Base-by-base conservation (phyloP, 2,797 vertebrate species). In the Sebastes vulpes region DNA sequence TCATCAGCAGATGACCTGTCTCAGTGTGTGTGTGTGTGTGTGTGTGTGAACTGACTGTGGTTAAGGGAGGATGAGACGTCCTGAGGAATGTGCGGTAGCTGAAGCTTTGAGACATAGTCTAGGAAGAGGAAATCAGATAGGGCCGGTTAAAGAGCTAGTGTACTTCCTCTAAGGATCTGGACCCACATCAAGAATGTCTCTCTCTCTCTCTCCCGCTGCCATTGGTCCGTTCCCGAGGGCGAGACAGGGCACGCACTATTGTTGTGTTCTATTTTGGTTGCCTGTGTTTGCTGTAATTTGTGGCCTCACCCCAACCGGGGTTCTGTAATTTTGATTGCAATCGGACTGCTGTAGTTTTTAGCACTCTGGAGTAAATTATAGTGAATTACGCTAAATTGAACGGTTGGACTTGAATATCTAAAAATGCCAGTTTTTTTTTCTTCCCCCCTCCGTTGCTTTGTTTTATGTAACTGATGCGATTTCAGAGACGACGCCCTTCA, bases 301-400 rank as follows among this genome's bases (percentile, higher is more conserved):
- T 52, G 90, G 91, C 86, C 92, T 95, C 83, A 89, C 81, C 93
- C 92, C 77, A 82, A 88, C 78, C 48, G 76, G 59, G 78, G 72
- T 92, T 94, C 81, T 87, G 81, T 92, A 85, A 94, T 95, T 95
- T 93, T 25, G 82, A 95, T 94, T 79, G 87, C 83, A 79, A 92
- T 91, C 83, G 59, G 66, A 89, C 78, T 88, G 81, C 86, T 89
- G 89, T 90, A 87, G 87, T 92, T 94, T 95, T 94, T 92, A 88
- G 88, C 92, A 89, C 90, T 84, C 86, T 74, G 23, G 42, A 92
- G 86, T 90, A 96, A 96, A 96, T 94, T 94, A 93, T 80, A 93
- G 92, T 91, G 94, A 96, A 95, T 96, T 89, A 94, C 56, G 29
- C 84, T 90, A 90, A 93, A 94, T 93, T 92, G 87, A 93, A 92